Evolutionary conservation across 2,797 vertebrate genomes (phyloP).

Genomic region (Jordanella pulchra): DNA sequence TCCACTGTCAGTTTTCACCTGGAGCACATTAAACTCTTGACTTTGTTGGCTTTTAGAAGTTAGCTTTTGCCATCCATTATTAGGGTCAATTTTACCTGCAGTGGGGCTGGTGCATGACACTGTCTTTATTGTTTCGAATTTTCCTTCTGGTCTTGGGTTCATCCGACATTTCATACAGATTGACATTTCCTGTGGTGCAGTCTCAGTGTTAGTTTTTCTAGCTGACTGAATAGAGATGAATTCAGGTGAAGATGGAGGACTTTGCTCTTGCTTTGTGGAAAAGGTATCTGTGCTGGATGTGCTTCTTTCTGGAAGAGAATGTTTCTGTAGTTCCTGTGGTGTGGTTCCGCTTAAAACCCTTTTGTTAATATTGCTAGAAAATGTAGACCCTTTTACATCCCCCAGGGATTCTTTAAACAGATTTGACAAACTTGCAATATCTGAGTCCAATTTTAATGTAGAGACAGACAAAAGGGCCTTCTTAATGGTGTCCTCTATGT

Average conservation of each 20-base stretch:
- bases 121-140: slow-evolving; percentile 60
- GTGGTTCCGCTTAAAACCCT: slow-evolving; percentile 82
- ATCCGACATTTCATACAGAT: slow-evolving; percentile 49
- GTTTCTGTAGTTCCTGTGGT: slow-evolving; percentile 51
- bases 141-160: slow-evolving; percentile 55
- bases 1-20: slow-evolving; percentile 79
- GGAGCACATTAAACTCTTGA: slow-evolving; percentile 80
- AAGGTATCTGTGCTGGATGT: slow-evolving; percentile 40
- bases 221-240: slow-evolving; percentile 90
- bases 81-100: slow-evolving; percentile 38
- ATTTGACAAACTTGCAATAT: slow-evolving; percentile 83
- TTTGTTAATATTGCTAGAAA: slow-evolving; percentile 78
- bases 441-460: slow-evolving; percentile 89
- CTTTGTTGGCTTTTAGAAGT: slow-evolving; percentile 47
- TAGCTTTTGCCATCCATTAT: slow-evolving; percentile 48
- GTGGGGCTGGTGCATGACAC: slow-evolving; percentile 53
- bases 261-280: slow-evolving; percentile 65
- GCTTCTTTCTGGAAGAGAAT: slow-evolving; percentile 16
- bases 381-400: slow-evolving; percentile 56
- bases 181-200: slow-evolving; percentile 15
- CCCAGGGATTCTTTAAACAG: slow-evolving; percentile 90
- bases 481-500: slow-evolving; percentile 91
- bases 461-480: slow-evolving; percentile 94
- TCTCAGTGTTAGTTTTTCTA: slow-evolving; percentile 75
- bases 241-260: slow-evolving; percentile 85